These are phyloP conservation scores for Physocephala rufipes DNA, from an alignment of 2,888 invertebrate genomes.

Conservation along the genomic window DNA sequence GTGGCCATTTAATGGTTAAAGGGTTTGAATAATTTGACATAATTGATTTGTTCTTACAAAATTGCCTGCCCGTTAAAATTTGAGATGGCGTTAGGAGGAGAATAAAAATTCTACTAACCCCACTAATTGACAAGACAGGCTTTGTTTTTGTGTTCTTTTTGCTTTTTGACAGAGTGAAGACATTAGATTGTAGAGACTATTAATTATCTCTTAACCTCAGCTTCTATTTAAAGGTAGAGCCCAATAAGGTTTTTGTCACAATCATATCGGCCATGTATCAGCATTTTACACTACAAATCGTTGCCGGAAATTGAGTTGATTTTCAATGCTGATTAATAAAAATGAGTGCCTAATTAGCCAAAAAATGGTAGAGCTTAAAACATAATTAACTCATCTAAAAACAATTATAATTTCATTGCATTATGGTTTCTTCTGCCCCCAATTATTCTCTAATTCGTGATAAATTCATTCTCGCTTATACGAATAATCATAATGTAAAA, in stretches of 20 bases:
- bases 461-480: too few relatives aligned
- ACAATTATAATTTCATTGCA: background rate
- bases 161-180: too few relatives aligned
- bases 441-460: too few relatives aligned
- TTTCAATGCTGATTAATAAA: slow-evolving; percentile 45
- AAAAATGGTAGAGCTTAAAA: slow-evolving; percentile 6
- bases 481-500: too few relatives aligned
- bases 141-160: too few relatives aligned
- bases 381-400: background rate
- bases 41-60: slow-evolving; percentile 3
- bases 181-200: too few relatives aligned
- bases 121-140: background rate
- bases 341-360: slow-evolving; percentile 1
- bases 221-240: too few relatives aligned
- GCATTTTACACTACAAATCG: slow-evolving; percentile 48
- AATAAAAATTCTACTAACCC: background rate
- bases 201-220: background rate
- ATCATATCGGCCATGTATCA: too few relatives aligned
- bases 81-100: background rate
- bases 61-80: background rate
- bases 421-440: background rate
- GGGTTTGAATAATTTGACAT: slow-evolving; percentile 29
- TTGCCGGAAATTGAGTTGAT: slow-evolving; percentile 61
- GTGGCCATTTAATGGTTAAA: slow-evolving; percentile 24
- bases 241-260: too few relatives aligned